Evolutionary conservation across 2,888 invertebrate species (phyloP).

Genomic region (Caenorhabditis virilis): DNA sequence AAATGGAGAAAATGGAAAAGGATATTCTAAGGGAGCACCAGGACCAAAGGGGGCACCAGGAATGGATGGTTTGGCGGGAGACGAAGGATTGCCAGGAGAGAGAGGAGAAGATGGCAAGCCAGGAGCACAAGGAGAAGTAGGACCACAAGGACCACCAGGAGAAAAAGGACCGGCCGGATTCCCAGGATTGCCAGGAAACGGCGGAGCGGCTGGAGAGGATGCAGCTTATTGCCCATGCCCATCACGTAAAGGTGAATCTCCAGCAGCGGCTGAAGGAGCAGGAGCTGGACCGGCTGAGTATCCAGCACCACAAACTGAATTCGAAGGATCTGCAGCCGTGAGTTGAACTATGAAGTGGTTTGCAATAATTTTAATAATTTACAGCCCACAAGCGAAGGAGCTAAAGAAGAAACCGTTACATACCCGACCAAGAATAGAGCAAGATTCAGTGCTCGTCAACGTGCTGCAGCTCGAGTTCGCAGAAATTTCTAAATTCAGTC

Average conservation of each 20-base stretch:
- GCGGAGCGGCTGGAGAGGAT: constrained; percentile 48
- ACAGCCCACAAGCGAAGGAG: too few species aligned
- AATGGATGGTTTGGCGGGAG: constrained; percentile 55
- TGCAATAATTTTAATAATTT: too few species aligned
- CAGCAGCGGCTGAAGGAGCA: too few species aligned
- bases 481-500: too few species aligned
- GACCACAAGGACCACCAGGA: constrained; percentile 51
- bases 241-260: constrained; percentile 32
- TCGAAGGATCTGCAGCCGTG: too few species aligned
- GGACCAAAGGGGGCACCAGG: constrained; percentile 58
- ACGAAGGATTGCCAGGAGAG: constrained; percentile 65
- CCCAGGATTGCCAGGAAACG: constrained; percentile 50
- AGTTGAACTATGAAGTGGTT: too few species aligned
- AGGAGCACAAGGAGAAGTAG: constrained; percentile 54
- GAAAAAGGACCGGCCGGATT: constrained; percentile 55
- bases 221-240: constrained; percentile 51
- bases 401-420: too few species aligned
- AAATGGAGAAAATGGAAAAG: constrained; percentile 59
- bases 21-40: constrained; percentile 54
- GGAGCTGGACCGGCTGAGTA: too few species aligned
- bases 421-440: too few species aligned
- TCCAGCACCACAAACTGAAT: too few species aligned
- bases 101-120: constrained; percentile 62
- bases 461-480: too few species aligned
- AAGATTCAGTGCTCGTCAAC: too few species aligned